Conservation (phyloP, 2,113 vertebrate species). For the Balaeniceps rex region DNA sequence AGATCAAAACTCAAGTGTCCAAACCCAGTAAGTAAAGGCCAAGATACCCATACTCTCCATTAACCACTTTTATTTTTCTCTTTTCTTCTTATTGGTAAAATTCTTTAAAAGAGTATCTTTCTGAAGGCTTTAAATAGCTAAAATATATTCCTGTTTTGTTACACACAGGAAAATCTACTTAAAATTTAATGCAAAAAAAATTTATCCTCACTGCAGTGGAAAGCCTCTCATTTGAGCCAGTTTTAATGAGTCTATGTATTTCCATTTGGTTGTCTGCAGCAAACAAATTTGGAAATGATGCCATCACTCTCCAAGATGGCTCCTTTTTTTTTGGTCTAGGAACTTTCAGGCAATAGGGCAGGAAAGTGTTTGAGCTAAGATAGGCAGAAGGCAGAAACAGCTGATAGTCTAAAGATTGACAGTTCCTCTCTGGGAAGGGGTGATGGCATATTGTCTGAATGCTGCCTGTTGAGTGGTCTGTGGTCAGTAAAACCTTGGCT, state of each 20-base stretch:
- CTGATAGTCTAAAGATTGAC: not conserved
- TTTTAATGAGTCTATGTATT: not conserved
- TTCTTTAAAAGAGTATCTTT: not conserved
- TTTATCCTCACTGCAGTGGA: not conserved
- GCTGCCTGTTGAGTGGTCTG: not conserved
- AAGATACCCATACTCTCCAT: not conserved
- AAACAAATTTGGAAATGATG: not conserved
- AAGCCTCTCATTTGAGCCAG: not conserved
- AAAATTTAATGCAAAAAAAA: not conserved
- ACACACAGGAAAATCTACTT: not conserved
- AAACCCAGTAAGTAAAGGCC: conserved; percentile 75
- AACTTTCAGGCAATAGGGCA: not conserved
- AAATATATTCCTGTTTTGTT: not conserved
- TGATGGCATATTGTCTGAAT: not conserved
- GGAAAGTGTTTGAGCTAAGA: not conserved
- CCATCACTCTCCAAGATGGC: not conserved
- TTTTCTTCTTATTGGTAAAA: not conserved
- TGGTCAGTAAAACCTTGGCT: not conserved
- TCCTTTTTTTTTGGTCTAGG: not conserved
- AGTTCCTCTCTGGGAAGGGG: not conserved
- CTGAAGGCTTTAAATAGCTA: not conserved
- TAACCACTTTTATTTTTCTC: not conserved
- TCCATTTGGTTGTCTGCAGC: not conserved
- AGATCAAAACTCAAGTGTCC: conserved; percentile 85
- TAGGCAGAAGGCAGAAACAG: not conserved